Evolutionary conservation across 2,888 invertebrate genomes (phyloP).

Genomic region (Scaptodrosophila latifasciaeformis): DNA sequence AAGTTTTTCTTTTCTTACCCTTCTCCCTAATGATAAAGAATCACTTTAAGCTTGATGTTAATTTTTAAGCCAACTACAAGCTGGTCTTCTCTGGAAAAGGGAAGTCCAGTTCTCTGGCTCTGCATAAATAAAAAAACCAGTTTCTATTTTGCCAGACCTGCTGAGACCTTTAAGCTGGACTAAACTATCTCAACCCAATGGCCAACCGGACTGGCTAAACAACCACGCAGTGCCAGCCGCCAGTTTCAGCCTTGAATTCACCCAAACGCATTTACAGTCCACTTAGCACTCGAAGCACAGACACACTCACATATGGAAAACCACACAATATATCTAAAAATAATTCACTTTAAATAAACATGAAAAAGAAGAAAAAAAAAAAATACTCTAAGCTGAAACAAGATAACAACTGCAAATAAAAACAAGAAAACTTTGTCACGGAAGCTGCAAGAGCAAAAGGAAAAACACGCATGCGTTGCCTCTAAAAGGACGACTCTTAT

Average conservation of each 20-base stretch:
- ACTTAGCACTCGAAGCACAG: not conserved
- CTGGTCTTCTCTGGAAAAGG: slow-evolving; percentile 14
- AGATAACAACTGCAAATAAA: too few relatives aligned
- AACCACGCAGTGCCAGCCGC: too few relatives aligned
- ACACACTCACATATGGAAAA: slow-evolving; percentile 13
- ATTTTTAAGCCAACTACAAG: slow-evolving; percentile 38
- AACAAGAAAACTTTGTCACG: slow-evolving; percentile 41
- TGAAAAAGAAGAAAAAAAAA: slow-evolving; percentile 14
- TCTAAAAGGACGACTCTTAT: slow-evolving; percentile 31
- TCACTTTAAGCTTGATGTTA: too few relatives aligned
- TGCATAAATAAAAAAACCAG: too few relatives aligned
- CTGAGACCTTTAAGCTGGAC: too few relatives aligned
- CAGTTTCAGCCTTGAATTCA: too few relatives aligned
- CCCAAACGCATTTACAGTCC: not conserved
- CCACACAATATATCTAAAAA: slow-evolving; percentile 46
- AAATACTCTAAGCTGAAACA: not conserved
- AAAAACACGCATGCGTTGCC: slow-evolving; percentile 39
- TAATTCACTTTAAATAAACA: slow-evolving; percentile 45
- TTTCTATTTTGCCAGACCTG: too few relatives aligned
- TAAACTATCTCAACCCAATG: too few relatives aligned
- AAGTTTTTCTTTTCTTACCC: not conserved
- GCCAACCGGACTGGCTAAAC: too few relatives aligned
- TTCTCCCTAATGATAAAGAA: too few relatives aligned
- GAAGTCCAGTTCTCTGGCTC: too few relatives aligned
- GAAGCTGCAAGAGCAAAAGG: slow-evolving; percentile 11